Base-by-base conservation (phyloP, 2,113 vertebrate species). In the Nymphicus hollandicus region DNA sequence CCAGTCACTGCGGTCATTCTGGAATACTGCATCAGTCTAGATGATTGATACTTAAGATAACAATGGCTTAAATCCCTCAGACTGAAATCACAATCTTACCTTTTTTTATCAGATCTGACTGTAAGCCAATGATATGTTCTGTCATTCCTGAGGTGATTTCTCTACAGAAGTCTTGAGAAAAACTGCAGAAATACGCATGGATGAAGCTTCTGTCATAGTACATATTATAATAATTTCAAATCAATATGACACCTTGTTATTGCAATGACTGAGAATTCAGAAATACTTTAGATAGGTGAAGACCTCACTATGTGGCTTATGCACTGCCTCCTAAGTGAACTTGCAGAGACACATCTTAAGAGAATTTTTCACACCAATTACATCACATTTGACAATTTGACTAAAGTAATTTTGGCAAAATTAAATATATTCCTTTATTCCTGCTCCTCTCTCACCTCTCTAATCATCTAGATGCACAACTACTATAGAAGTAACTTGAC, bases 281-380 rank as follows among this genome's bases (percentile, higher is more conserved):
- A 95, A 91, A 85, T 69, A 28, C 25, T 77, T 90, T 25, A 93
- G 49, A 86, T 7, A 88, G n/a, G 39, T 88, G 71, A 96, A 92
- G 31, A 47, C 29, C 50, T 89, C 28, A 14, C 52, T 35, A 25
- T 6, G 29, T 50, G 35, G 25, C 28, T 25, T 86, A 44, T 9
- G 10, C 0, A 1, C 0, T 3, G 37, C 29, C 25, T 88, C 68
- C 50, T 73, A 71, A 72, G 64, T 4, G 31, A 47, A 89, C 43
- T 3, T 86, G 60, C 43, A 71, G 58, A 89, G 41, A 74, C 17
- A 70, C 3, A 71, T 14, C 69, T 80, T n/a, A 35, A 35, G 23
- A 80, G 31, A 68, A n/a, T 35, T 92, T 80, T 91, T 90, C 46
- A 41, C 63, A 76, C 65, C 1, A 43, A 81, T 88, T 89, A 91